Base-by-base conservation (phyloP, 2,113 vertebrate species). In the Dolichallabes microphthalmus region DNA sequence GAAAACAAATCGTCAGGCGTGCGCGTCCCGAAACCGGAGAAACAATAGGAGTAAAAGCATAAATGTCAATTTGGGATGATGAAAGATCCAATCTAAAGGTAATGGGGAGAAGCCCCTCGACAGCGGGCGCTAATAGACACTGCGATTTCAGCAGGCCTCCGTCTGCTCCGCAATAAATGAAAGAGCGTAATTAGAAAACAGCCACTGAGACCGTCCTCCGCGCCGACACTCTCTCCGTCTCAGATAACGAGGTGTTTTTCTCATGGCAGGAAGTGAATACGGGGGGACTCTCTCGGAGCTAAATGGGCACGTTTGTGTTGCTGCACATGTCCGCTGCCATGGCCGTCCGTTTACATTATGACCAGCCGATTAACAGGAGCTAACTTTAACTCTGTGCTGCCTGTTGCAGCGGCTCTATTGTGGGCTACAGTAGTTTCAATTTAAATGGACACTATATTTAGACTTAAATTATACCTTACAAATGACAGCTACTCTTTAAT, bases 11-110 rank as follows among this genome's bases (percentile, higher is more conserved):
- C 89, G 95, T 93, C 91, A 92, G 94, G 92, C 94, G 94, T 85
- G 85, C 93, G 92, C 88, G 88, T 91, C 90, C 90, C 94, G 93
- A 91, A 95, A 94, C 94, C 90, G 79, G 92, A 93, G 94, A 95
- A 96, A 97, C 95, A 96, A 96, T 94, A 92, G 94, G 94, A 93
- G 93, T 93, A 93, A 95, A 95, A 96, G 95, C 95, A 96, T 96
- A 96, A 96, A 96, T 93, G 95, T 96, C 96, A 96, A 96, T 96
- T 96, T 96, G 92, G 91, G 94, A 96, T 96, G 95, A 96, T 96
- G 94, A 95, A 96, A 92, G 94, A 95, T 93, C 95, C 96, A 95
- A 95, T 95, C 94, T 94, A 94, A 95, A 94, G 94, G 94, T 93
- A 96, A 96, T 95, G 92, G 88, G 95, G 86, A 95, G 94, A 94